Evolutionary conservation across 2,888 invertebrate species (phyloP).

Genomic region (Cistogaster globosa): DNA sequence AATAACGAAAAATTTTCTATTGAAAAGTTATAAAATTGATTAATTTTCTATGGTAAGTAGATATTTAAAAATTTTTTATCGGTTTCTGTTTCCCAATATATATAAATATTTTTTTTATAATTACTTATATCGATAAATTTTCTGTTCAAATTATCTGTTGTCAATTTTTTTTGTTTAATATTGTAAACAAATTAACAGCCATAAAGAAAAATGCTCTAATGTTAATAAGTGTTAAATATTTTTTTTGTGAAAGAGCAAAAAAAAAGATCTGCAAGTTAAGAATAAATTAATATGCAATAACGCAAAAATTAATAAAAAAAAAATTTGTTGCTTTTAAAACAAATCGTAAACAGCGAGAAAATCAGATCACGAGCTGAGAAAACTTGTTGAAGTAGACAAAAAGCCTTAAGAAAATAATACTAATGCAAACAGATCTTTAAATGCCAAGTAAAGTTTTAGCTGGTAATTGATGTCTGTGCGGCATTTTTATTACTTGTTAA

Average conservation of each 20-base stretch:
- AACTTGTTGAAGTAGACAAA: conserved; percentile 65
- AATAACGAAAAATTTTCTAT: not conserved
- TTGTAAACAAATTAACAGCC: no score
- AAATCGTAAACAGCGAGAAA: conserved; percentile 45
- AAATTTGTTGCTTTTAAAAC: conserved; percentile 16
- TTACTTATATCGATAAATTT: not conserved
- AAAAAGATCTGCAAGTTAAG: conserved; percentile 10
- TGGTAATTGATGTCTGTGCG: conserved; percentile 12
- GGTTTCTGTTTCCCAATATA: no score
- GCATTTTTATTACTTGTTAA: conserved; percentile 9
- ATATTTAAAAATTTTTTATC: no score
- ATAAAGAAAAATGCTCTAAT: not conserved
- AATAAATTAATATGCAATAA: not conserved
- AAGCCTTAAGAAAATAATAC: conserved; percentile 18
- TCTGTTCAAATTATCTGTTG: not conserved
- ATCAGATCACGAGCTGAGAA: conserved; percentile 49
- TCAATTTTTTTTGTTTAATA: no score
- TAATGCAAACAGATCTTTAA: conserved; percentile 14
- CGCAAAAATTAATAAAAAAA: not conserved
- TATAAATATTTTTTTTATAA: no score
- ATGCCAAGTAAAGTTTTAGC: conserved; percentile 27
- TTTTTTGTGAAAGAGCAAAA: not conserved
- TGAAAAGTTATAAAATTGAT: no score
- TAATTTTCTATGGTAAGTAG: no score
- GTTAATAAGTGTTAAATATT: conserved; percentile 25